Percentiles rank a stretch among this genome's conserved stretches.
phyloP scores from a whole-genome alignment of 2,888 invertebrate species.

The Scaptomyza cyrtandrae region DNA sequence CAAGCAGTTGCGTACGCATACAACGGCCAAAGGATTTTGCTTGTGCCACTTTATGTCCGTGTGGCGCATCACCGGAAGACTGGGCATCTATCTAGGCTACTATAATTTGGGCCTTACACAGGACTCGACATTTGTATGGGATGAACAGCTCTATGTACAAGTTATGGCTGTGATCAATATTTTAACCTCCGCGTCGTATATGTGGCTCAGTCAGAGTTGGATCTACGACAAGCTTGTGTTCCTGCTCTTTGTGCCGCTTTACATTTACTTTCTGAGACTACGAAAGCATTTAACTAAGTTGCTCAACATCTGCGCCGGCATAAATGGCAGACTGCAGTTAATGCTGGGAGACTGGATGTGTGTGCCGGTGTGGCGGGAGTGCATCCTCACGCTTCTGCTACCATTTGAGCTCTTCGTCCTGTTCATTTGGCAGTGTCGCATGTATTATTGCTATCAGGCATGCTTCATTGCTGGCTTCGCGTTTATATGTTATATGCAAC shows the following conservation, averaged over 20 bases:
- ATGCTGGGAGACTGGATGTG: conserved; percentile 50
- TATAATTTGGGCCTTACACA: conserved; percentile 49
- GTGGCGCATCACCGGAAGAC: conserved; percentile 41
- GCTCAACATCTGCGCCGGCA: conserved; percentile 40
- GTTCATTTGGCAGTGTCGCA: conserved; percentile 53
- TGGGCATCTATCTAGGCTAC: conserved; percentile 58
- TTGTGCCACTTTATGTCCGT: conserved; percentile 59
- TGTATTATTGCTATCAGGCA: conserved; percentile 56
- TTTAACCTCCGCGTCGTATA: conserved; percentile 28
- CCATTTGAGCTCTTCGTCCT: conserved; percentile 32
- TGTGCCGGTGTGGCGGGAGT: conserved; percentile 45
- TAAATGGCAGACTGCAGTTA: conserved; percentile 33
- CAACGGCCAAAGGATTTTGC: conserved; percentile 54
- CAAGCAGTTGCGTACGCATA: conserved; percentile 35
- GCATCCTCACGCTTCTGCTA: conserved; percentile 38
- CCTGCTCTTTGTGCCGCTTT: conserved; percentile 52
- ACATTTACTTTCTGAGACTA: conserved; percentile 49
- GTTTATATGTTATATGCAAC: conserved; percentile 42
- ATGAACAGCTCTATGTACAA: conserved; percentile 62
- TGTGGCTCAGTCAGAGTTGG: conserved; percentile 55
- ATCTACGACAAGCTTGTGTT: conserved; percentile 47
- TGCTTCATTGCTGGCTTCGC: conserved; percentile 42
- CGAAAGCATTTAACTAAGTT: conserved; percentile 42
- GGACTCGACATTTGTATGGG: conserved; percentile 28
- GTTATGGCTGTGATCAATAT: conserved; percentile 36